Evolutionary conservation across 2,888 invertebrate species (phyloP).

Genomic region (Aleiodes testaceus): DNA sequence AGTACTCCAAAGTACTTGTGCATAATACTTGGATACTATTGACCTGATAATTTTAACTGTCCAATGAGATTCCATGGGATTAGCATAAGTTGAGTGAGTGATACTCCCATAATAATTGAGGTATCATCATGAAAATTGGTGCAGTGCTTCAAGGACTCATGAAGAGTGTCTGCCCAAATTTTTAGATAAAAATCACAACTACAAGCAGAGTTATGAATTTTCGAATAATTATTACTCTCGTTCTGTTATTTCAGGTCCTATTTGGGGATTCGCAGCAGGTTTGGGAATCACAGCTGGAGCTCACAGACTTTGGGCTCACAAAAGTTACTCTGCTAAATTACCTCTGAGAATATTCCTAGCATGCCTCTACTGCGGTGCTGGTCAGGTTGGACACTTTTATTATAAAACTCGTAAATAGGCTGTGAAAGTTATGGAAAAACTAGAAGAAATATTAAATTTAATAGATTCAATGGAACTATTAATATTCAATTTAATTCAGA

Average conservation of each 20-base stretch:
- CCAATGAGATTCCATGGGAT: not conserved
- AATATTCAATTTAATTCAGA: too few species aligned
- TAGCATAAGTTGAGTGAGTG: not conserved
- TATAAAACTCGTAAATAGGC: not conserved
- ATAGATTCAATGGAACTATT: not conserved
- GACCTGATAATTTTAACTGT: not conserved
- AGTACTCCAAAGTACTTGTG: not conserved
- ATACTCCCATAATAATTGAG: too few species aligned
- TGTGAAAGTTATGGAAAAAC: constrained; percentile 1
- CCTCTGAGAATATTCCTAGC: constrained; percentile 85
- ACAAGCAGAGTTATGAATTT: too few species aligned
- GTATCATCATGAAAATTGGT: too few species aligned
- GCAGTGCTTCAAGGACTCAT: too few species aligned
- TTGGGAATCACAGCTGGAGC: constrained; percentile 93
- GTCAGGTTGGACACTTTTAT: constrained; percentile 80
- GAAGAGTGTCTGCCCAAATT: too few species aligned
- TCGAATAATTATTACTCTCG: too few species aligned
- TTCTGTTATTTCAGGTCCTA: constrained; percentile 53
- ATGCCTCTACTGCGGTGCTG: constrained; percentile 87
- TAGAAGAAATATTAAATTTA: not conserved
- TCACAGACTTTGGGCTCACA: constrained; percentile 95
- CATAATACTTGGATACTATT: not conserved
- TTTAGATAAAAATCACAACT: too few species aligned
- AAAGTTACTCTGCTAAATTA: constrained; percentile 85
- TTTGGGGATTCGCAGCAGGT: constrained; percentile 58